Percentiles rank a stretch among this genome's conserved stretches.
These are phyloP conservation scores for Telmatochromis sp. DNA, from an alignment of 2,113 vertebrate species.

Conservation along the genomic window DNA sequence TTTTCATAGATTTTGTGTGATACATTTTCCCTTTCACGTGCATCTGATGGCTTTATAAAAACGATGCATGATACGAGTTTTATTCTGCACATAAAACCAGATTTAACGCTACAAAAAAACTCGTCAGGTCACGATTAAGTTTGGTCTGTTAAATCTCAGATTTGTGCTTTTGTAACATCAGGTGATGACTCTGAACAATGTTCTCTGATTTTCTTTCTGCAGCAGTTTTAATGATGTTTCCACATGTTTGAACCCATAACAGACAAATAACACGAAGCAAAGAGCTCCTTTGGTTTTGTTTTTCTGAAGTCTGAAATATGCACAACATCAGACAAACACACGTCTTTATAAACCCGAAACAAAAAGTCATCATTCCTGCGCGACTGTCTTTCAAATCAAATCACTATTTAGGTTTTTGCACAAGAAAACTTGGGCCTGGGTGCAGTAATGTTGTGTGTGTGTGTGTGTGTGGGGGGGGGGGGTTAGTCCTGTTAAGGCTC, in stretches of 20 bases:
- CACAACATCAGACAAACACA: not conserved
- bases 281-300: rapidly evolving
- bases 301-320: not conserved
- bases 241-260: not conserved
- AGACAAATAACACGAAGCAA: not conserved
- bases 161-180: rapidly evolving
- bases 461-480: no score
- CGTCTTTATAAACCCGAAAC: not conserved
- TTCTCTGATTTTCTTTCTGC: not conserved
- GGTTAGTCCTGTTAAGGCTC: not conserved
- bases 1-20: not conserved
- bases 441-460: no score
- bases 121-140: rapidly evolving
- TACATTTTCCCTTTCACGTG: not conserved
- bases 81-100: not conserved
- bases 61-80: not conserved
- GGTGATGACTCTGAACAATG: not conserved
- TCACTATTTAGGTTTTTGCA: no score
- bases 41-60: not conserved
- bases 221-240: not conserved
- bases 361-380: no score
- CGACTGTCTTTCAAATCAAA: no score
- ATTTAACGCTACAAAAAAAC: rapidly evolving
- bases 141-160: not conserved
- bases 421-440: no score